These are phyloP conservation scores for Morone chrysops DNA, from an alignment of 2,113 vertebrate species.

Conservation along the genomic window DNA sequence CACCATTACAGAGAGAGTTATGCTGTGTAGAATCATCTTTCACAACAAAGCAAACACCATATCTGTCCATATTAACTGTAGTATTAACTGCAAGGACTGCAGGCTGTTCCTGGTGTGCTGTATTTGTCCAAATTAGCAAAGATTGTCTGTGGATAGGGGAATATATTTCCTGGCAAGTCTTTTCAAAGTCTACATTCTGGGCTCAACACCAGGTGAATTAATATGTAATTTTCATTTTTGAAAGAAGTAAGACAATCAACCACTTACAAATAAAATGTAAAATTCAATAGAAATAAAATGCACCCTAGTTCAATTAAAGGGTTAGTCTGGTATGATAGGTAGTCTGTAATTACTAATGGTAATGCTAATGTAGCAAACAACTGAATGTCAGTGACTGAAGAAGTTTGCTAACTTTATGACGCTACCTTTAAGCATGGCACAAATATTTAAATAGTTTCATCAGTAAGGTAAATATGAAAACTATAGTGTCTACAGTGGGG, in stretches of 20 bases:
- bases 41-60: background rate
- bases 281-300: background rate
- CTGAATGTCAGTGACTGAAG: background rate
- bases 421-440: background rate
- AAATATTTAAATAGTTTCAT: too few relatives aligned
- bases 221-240: background rate
- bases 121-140: background rate
- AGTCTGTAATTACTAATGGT: too few relatives aligned
- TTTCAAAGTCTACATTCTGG: background rate
- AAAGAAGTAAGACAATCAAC: background rate
- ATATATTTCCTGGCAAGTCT: background rate
- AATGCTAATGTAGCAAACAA: background rate
- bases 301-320: background rate
- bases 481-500: too few relatives aligned
- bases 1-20: slow-evolving; percentile 10
- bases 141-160: background rate
- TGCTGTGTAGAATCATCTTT: background rate
- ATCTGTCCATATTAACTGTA: background rate
- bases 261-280: background rate
- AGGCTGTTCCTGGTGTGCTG: background rate
- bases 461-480: too few relatives aligned
- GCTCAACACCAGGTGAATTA: background rate
- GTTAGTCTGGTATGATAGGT: too few relatives aligned
- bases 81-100: background rate
- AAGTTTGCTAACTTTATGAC: background rate